Evolutionary conservation across 1,140 invertebrate genomes (phyloP).

Genomic region (Sogatella furcifera): DNA sequence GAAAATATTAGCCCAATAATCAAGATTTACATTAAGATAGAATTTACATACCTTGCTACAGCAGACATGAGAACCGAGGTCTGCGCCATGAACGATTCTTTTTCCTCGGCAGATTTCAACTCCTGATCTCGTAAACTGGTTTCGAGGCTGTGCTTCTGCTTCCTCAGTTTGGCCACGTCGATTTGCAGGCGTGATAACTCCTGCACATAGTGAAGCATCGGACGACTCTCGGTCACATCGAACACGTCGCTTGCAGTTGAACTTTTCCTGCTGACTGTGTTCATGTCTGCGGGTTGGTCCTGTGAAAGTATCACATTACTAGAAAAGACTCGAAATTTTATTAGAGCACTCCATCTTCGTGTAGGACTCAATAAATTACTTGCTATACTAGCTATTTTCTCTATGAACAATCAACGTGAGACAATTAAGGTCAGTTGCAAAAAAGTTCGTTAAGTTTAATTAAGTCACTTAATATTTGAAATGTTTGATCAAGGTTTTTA

Average conservation of each 20-base stretch:
- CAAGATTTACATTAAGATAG: neutral
- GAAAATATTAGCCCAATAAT: no score
- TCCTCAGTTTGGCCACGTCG: conserved; percentile 59
- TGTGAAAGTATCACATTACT: neutral
- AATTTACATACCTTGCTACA: conserved; percentile 40
- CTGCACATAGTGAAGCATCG: conserved; percentile 74
- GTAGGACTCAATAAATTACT: no score
- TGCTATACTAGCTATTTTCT: no score
- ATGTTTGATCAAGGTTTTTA: no score
- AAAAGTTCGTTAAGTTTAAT: no score
- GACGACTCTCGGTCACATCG: conserved; percentile 31
- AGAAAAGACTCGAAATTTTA: neutral
- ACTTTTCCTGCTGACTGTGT: conserved; percentile 12
- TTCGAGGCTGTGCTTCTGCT: conserved; percentile 60
- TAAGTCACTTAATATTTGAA: no score
- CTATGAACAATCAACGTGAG: no score
- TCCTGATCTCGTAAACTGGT: conserved; percentile 51
- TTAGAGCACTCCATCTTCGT: neutral
- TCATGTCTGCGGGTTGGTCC: neutral
- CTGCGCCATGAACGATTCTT: conserved; percentile 45
- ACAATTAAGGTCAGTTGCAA: no score
- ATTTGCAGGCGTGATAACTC: conserved; percentile 71
- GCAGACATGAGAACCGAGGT: conserved; percentile 44
- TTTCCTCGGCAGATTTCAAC: conserved; percentile 39
- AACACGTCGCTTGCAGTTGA: neutral